Base-by-base conservation (phyloP, 2,113 vertebrate genomes). In the Istiophorus platypterus region DNA sequence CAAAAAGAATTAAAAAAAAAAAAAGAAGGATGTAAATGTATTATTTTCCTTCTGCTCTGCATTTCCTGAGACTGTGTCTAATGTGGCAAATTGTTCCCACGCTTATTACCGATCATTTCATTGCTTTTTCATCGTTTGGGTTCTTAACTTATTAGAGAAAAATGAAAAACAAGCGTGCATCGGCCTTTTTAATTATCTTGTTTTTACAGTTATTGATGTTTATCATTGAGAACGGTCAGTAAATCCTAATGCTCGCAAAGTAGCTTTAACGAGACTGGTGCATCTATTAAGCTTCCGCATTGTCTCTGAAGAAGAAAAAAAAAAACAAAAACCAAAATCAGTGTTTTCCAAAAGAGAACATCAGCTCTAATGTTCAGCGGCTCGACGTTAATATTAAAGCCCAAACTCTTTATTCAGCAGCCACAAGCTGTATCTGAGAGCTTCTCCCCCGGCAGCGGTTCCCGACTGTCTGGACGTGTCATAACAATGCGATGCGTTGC, bases 401-500 rank as follows among this genome's bases (percentile, higher is more conserved):
- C 37, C 14, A 49, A 26, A 18, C 3, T 13, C 22, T 10, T 66
- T 14, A 13, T 22, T 47, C 9, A 7, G 51, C 66, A 39, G 49
- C 6, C n/a, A 45, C 47, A 27, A 2, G 5, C 26, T 10, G 4
- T 1, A 45, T n/a, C 13, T 18, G 58, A 12, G 27, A 41, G 37
- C 24, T 2, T 37, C 51, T 64, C 67, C 63, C 39, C 42, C 61
- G 1, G 17, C 1, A 49, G 17, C n/a, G 18, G 49, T 27, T 10
- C 47, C 59, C 13, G 54, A 12, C 56, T 26, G 88, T 76, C 72
- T 74, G 68, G 54, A 78, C 90, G 66, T 91, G 91, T 92, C 85
- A 91, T 52, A 92, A 93, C 89, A 92, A 88, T 6, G 74, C 78
- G 76, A 81, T 56, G 76, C 78, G 76, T 79, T 56, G 76, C 17